Evolutionary conservation across 1,140 invertebrate genomes (phyloP).

Genomic region (Ectropis grisescens): DNA sequence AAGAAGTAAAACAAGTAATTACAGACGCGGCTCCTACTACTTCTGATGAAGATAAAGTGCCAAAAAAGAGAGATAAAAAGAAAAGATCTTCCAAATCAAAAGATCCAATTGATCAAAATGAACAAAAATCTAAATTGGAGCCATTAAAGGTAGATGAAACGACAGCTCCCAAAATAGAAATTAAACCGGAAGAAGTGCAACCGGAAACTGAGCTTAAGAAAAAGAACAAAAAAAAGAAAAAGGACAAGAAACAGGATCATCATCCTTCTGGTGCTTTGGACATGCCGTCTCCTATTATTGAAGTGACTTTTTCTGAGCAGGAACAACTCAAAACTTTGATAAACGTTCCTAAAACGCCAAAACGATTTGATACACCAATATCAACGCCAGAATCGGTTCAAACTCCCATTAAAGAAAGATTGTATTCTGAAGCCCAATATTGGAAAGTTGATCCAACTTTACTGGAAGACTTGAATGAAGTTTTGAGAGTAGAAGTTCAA

Average conservation of each 20-base stretch:
- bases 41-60: constrained; percentile 33
- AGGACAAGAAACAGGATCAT: constrained; percentile 29
- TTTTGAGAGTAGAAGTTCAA: constrained; percentile 28
- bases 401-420: constrained; percentile 53
- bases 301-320: constrained; percentile 22
- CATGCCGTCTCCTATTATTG: constrained; percentile 7
- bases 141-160: too few species aligned
- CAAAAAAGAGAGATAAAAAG: constrained; percentile 42
- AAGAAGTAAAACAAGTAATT: constrained; percentile 25
- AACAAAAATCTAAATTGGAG: constrained; percentile 11
- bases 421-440: constrained; percentile 55
- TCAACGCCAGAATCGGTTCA: constrained; percentile 50
- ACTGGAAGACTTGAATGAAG: constrained; percentile 26
- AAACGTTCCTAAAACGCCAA: too few species aligned
- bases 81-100: constrained; percentile 39
- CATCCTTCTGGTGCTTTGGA: constrained; percentile 3
- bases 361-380: constrained; percentile 16
- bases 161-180: too few species aligned
- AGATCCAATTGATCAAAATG: constrained; percentile 20
- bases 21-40: constrained; percentile 14
- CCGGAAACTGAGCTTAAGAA: constrained; percentile 24
- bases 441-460: constrained; percentile 46
- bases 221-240: constrained; percentile 52
- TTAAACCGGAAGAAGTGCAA: too few species aligned
- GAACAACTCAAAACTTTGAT: too few species aligned